Evolutionary conservation across 1,140 invertebrate species (phyloP).

Genomic region (Harlomillsia oculata): DNA sequence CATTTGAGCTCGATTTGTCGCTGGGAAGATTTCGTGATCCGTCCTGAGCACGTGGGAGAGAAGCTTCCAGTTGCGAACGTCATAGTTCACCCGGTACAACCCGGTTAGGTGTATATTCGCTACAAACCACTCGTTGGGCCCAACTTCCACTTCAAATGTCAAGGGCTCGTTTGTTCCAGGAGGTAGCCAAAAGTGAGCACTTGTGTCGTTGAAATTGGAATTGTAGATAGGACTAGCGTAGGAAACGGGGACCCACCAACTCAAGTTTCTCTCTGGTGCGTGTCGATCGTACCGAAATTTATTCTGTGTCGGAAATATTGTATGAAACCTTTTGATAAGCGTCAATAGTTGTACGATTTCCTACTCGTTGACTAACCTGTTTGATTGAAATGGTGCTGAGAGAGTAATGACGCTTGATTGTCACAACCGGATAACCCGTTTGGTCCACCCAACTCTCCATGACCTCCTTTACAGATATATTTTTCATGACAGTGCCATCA

Average conservation of each 20-base stretch:
- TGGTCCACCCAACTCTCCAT: constrained; percentile 24
- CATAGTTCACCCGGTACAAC: constrained; percentile 76
- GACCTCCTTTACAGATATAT: not conserved
- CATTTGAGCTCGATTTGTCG: constrained; percentile 74
- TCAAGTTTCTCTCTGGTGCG: no score
- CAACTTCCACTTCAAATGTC: no score
- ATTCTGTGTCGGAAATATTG: no score
- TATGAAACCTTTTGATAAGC: no score
- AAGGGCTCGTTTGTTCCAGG: no score
- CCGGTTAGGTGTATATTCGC: constrained; percentile 70
- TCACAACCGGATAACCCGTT: constrained; percentile 66
- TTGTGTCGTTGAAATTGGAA: constrained; percentile 55
- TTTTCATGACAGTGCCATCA: constrained; percentile 45
- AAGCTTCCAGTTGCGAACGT: constrained; percentile 63
- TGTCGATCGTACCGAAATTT: no score
- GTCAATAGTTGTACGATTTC: no score
- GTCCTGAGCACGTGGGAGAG: constrained; percentile 56
- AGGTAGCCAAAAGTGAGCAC: not conserved
- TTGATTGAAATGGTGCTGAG: no score
- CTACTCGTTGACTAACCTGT: no score
- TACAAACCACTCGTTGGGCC: constrained; percentile 65
- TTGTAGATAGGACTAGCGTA: constrained; percentile 53
- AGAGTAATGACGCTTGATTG: no score
- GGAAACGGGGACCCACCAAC: constrained; percentile 81
- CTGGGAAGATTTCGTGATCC: constrained; percentile 50